Evolutionary conservation across 2,888 invertebrate species (phyloP).

Genomic region (Volucella bombylans): DNA sequence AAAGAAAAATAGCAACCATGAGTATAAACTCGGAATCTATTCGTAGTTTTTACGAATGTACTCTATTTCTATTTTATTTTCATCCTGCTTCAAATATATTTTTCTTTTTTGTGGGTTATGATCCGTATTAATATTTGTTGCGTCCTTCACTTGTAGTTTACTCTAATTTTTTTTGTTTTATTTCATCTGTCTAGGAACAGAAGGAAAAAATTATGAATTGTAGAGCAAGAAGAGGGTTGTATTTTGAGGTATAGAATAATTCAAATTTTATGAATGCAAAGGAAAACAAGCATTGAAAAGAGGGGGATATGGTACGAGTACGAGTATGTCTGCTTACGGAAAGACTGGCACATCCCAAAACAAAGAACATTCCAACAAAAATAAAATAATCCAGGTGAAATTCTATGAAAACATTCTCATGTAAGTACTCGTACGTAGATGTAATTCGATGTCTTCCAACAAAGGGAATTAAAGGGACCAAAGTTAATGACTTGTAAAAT

Average conservation of each 20-base stretch:
- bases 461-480: constrained; percentile 13
- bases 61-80: too few species aligned
- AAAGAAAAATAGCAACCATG: too few species aligned
- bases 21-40: too few species aligned
- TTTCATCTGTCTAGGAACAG: constrained; percentile 58
- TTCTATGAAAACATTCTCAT: constrained; percentile 54
- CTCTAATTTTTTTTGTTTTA: constrained; percentile 36
- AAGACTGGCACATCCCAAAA: background rate
- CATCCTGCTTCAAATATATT: background rate
- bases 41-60: too few species aligned
- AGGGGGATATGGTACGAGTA: background rate
- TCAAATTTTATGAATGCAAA: constrained; percentile 67
- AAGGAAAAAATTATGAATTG: constrained; percentile 47
- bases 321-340: background rate
- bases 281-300: background rate
- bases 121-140: background rate
- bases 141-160: constrained; percentile 54
- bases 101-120: constrained; percentile 17
- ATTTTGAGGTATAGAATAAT: constrained; percentile 53
- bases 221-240: constrained; percentile 54
- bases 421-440: constrained; percentile 7
- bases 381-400: constrained; percentile 48
- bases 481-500: constrained; percentile 66
- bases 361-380: background rate
- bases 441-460: constrained; percentile 42